Conservation (phyloP, 1,140 invertebrate genomes). For the Hetaerina americana region DNA sequence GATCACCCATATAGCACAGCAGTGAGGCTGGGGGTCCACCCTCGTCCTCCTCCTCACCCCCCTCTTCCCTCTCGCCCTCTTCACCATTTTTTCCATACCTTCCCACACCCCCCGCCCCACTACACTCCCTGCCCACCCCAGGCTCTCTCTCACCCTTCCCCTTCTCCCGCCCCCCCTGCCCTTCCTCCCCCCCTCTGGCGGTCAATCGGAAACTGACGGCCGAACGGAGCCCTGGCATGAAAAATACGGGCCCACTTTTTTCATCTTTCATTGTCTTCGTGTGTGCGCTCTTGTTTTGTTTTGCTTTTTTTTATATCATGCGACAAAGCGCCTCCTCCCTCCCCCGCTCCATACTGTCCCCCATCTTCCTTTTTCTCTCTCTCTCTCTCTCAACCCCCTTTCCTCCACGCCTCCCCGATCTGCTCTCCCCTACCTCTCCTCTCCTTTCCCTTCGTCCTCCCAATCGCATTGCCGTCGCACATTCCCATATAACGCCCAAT, state of each 20-base stretch:
- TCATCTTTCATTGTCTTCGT: background rate
- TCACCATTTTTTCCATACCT: no score
- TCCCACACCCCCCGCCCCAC: no score
- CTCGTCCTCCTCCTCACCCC: no score
- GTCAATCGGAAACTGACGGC: background rate
- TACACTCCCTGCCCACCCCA: no score
- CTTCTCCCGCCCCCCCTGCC: background rate
- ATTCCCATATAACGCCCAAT: no score
- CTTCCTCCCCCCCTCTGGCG: background rate
- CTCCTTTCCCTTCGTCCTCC: background rate
- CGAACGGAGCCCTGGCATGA: background rate
- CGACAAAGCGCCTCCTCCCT: background rate
- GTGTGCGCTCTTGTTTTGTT: background rate
- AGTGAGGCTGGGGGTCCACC: no score
- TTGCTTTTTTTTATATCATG: conserved; percentile 1
- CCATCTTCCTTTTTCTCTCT: no score
- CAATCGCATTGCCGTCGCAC: background rate
- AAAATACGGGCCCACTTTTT: background rate
- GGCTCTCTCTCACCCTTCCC: no score
- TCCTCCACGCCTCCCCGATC: background rate
- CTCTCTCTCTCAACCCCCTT: no score
- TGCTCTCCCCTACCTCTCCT: background rate
- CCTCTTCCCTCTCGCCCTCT: no score
- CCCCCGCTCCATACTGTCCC: no score
- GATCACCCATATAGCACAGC: no score